Evolutionary conservation across 2,797 vertebrate species (phyloP), one percentile per base, ranked within the genome.

Genomic region (Lithobates sylvaticus): DNA sequence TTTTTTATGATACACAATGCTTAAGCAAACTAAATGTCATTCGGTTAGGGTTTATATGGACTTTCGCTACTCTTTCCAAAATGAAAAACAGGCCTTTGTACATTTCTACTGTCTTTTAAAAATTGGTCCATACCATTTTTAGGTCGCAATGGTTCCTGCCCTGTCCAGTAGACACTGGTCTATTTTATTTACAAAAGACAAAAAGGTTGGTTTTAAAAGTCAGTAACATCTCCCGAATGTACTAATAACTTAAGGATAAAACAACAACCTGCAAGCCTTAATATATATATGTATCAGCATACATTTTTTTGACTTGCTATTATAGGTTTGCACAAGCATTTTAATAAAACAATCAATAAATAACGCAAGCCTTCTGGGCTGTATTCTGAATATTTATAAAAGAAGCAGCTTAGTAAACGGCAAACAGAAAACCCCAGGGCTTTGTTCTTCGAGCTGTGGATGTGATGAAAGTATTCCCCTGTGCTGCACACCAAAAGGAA

Each of bases 351-450:
- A 68, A 36, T 26, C 15, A 68, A 36, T 18, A 39, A 42, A 61
- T 70, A 68, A 78, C 42, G 10, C 2, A 39, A 64, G 47, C 21
- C 29, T 61, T 70, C 65, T 34, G 83, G 36, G 61, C 34, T 58
- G n/a, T 50, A 76, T 54, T 68, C 34, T 68, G 27, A 84, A 76
- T 69, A 76, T 13, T n/a, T 78, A 72, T 29, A 58, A 72, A 70
- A 81, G 21, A 72, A 16, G 12, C 42, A 71, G 21, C 32, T 29
- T 54, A 32, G 27, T 65, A 73, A 54, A n/a, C n/a, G 77, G 21
- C 27, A 15, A n/a, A 27, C 12, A 34, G 13, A 64, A 74, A 73
- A 47, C 70, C 42, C 58, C 13, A 42, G 42, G 76, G 76, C 54
- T 64, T 85, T 78, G 44, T 65, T 70, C 50, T 47, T 26, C 29